A percentile compares a stretch with the other conserved stretches of the same genome.
These are phyloP conservation scores for Alloplasta piceator DNA, from an alignment of 2,888 invertebrate genomes.

Conservation along the genomic window DNA sequence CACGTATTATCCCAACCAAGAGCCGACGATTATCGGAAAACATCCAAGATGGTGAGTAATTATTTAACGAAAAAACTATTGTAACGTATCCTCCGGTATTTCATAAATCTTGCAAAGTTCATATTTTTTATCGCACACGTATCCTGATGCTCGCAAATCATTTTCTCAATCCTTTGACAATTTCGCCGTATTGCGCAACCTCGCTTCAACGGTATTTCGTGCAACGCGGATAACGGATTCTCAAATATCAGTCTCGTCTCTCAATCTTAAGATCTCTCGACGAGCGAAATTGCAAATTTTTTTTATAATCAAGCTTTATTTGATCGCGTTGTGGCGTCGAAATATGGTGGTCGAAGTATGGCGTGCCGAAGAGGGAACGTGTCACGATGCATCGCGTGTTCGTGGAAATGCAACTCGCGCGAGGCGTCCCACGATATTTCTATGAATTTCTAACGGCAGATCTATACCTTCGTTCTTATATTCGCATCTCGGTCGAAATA, in stretches of 20 bases:
- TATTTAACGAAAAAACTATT: constrained; percentile 21
- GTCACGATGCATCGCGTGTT: constrained; percentile 71
- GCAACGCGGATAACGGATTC: background rate
- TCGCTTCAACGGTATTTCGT: constrained; percentile 53
- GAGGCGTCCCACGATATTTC: constrained; percentile 10
- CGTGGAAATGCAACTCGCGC: constrained; percentile 11
- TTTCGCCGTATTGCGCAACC: constrained; percentile 82
- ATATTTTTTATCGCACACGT: constrained; percentile 74
- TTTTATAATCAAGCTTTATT: too few relatives aligned
- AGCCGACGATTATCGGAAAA: constrained; percentile 90
- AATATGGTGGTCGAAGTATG: constrained; percentile 69
- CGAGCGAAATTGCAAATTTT: too few relatives aligned
- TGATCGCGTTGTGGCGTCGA: constrained; percentile 21
- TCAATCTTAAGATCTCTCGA: too few relatives aligned
- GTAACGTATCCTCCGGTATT: constrained; percentile 8
- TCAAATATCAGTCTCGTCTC: background rate
- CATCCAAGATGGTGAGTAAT: constrained; percentile 92
- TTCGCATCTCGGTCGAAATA: background rate
- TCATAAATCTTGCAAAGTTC: constrained; percentile 8
- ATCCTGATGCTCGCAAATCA: constrained; percentile 63
- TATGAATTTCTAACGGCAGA: background rate
- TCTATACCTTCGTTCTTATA: background rate
- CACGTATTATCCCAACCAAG: constrained; percentile 89
- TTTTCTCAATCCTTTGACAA: constrained; percentile 68
- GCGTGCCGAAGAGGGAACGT: constrained; percentile 70